A percentile compares a stretch with the other conserved stretches of the same genome.
phyloP scores from a whole-genome alignment of 1,140 invertebrate species.

The Musca vetustissima region DNA sequence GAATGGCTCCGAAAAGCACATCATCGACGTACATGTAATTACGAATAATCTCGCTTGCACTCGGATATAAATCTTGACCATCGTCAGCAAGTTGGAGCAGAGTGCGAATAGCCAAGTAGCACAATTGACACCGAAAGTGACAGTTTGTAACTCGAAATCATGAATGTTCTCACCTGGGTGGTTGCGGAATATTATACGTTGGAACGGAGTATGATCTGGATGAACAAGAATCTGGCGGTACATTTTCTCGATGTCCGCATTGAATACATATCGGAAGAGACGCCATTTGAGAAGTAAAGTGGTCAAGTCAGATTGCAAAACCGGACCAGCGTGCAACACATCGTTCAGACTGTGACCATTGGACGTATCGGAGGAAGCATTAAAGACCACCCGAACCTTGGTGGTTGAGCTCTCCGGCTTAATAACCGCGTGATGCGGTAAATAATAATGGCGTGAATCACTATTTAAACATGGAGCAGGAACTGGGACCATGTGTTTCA shows the following conservation, averaged over 20 bases:
- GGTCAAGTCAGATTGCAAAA: constrained; percentile 7
- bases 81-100: neutral
- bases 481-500: neutral
- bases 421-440: too few species aligned
- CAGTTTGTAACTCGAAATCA: neutral
- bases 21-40: too few species aligned
- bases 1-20: too few species aligned
- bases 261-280: constrained; percentile 36
- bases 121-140: too few species aligned
- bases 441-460: too few species aligned
- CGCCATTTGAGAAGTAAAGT: constrained; percentile 50
- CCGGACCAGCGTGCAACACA: neutral
- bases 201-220: constrained; percentile 35
- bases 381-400: constrained; percentile 28
- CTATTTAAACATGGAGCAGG: too few species aligned
- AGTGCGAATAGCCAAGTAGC: neutral
- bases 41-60: too few species aligned
- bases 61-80: neutral
- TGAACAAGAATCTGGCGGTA: neutral
- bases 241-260: constrained; percentile 19
- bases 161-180: neutral
- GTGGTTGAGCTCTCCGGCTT: constrained; percentile 35
- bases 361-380: constrained; percentile 14
- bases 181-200: constrained; percentile 52
- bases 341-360: neutral